phyloP scores from a whole-genome alignment of 1,140 invertebrate species.

The Drosophila micromelanica region DNA sequence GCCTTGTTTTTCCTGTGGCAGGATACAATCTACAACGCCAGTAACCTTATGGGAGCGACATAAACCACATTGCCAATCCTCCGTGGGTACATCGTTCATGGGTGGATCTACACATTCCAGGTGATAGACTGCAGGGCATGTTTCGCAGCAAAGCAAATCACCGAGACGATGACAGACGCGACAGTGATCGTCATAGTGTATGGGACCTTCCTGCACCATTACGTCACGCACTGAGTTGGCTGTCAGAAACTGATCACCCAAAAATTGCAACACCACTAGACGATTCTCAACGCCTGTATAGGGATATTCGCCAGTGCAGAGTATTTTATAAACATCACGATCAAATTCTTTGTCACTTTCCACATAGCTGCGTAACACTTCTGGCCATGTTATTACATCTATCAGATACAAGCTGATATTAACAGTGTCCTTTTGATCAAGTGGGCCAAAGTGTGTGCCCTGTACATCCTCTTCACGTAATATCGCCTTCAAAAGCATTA shows the following conservation, averaged over 20 bases:
- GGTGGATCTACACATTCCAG: conserved; percentile 98
- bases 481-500: conserved; percentile 95
- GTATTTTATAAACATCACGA: conserved; percentile 88
- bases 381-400: conserved; percentile 97
- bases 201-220: conserved; percentile 96
- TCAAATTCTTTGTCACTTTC: conserved; percentile 94
- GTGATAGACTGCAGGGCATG: conserved; percentile 98
- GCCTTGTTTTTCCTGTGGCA: conserved; percentile 96
- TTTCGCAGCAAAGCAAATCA: conserved; percentile 98
- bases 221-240: conserved; percentile 97
- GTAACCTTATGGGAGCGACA: conserved; percentile 95
- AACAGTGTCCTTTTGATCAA: conserved; percentile 98
- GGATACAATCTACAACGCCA: conserved; percentile 96
- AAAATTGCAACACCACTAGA: conserved; percentile 94
- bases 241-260: conserved; percentile 97
- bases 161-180: conserved; percentile 97
- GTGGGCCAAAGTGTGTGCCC: conserved; percentile 96
- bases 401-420: conserved; percentile 96
- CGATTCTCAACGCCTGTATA: conserved; percentile 93
- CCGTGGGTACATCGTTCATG: conserved; percentile 95
- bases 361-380: conserved; percentile 94
- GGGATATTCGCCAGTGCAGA: conserved; percentile 93
- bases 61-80: conserved; percentile 98
- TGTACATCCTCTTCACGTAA: conserved; percentile 97
- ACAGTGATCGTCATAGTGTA: conserved; percentile 98